A percentile compares a stretch with the other conserved stretches of the same genome.
Evolutionary conservation across 2,113 vertebrate species (phyloP).

Genomic region (Girardinichthys multiradiatus): DNA sequence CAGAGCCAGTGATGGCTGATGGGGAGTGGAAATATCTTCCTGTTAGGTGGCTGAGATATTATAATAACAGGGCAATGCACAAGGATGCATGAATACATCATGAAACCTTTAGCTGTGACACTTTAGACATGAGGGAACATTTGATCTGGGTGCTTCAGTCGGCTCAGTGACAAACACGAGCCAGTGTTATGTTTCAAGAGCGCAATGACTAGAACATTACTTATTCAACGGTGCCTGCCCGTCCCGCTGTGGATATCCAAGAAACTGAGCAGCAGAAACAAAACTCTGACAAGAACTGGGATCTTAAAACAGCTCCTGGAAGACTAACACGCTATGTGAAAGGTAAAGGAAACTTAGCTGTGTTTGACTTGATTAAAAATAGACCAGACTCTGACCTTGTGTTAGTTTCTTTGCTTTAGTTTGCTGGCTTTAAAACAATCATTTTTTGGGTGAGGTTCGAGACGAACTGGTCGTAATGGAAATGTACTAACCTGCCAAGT

Average conservation of each 20-base stretch:
- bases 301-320: constrained; percentile 16
- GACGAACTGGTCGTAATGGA: constrained; percentile 67
- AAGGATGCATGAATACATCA: constrained; percentile 7
- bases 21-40: neutral
- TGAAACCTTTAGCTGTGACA: constrained; percentile 47
- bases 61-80: neutral
- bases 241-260: constrained; percentile 34
- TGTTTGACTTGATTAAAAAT: neutral
- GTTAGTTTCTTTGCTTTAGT: constrained; percentile 23
- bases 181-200: constrained; percentile 5
- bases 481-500: constrained; percentile 63
- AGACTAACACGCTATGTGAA: constrained; percentile 18
- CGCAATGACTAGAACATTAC: constrained; percentile 52
- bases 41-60: neutral
- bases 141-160: constrained; percentile 60
- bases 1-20: neutral
- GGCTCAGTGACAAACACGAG: constrained; percentile 46
- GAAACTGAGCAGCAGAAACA: constrained; percentile 1
- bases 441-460: constrained; percentile 2
- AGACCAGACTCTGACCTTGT: constrained; percentile 14
- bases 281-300: constrained; percentile 18
- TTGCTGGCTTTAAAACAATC: constrained; percentile 26
- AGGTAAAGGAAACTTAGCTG: constrained; percentile 46
- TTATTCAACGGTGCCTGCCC: constrained; percentile 67
- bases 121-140: constrained; percentile 52